Percentiles rank a stretch among this genome's conserved stretches.
Evolutionary conservation across 1,140 invertebrate genomes (phyloP).

Genomic region (Charaxes varanes): DNA sequence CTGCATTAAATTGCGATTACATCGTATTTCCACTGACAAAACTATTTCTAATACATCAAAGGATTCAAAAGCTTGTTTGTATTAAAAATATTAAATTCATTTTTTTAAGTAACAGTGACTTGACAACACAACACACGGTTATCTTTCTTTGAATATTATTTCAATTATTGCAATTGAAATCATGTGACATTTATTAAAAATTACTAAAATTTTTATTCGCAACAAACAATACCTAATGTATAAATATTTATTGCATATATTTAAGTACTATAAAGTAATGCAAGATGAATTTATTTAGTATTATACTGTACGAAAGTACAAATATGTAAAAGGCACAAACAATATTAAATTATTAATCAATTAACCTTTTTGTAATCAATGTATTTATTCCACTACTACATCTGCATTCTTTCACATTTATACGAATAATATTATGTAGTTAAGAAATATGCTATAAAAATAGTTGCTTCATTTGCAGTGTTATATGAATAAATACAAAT

Average conservation of each 20-base stretch:
- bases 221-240: conserved; percentile 10
- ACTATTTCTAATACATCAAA: not conserved
- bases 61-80: not conserved
- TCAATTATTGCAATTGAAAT: too few relatives aligned
- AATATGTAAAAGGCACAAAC: conserved; percentile 56
- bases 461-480: conserved; percentile 61
- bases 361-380: conserved; percentile 27
- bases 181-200: not conserved
- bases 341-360: conserved; percentile 33
- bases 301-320: conserved; percentile 44
- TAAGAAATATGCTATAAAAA: conserved; percentile 63
- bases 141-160: too few relatives aligned
- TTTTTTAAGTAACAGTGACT: not conserved
- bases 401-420: conserved; percentile 29
- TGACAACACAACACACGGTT: too few relatives aligned
- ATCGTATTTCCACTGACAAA: not conserved
- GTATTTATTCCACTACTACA: conserved; percentile 30
- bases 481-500: conserved; percentile 44
- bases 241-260: conserved; percentile 13
- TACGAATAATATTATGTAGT: conserved; percentile 50
- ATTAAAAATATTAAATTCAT: not conserved
- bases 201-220: conserved; percentile 9
- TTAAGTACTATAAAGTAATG: conserved; percentile 18
- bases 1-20: not conserved
- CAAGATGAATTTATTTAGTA: conserved; percentile 43